Conservation (phyloP, 2,888 invertebrate species). For the Mimas tiliae region DNA sequence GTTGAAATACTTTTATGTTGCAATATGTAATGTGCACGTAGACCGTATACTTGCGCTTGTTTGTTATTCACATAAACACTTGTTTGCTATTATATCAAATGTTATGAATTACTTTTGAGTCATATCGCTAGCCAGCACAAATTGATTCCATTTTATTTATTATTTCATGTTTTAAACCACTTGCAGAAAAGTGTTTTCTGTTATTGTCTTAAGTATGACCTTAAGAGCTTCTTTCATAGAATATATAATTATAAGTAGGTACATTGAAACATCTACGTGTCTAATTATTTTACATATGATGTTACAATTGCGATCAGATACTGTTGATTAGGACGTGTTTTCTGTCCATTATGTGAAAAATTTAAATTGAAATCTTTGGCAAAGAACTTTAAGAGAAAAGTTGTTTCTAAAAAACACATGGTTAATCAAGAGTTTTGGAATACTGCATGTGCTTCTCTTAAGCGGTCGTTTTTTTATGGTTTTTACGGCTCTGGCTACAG, state of each 20-base stretch:
- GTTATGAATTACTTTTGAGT: constrained; percentile 28
- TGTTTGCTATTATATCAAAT: not conserved
- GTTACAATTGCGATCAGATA: constrained; percentile 19
- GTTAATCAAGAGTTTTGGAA: too few relatives aligned
- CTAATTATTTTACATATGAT: not conserved
- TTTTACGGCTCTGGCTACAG: too few relatives aligned
- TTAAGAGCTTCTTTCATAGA: constrained; percentile 45
- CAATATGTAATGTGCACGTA: not conserved
- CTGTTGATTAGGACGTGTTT: not conserved
- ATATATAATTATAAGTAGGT: constrained; percentile 31
- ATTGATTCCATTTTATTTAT: constrained; percentile 52
- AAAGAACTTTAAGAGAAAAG: too few relatives aligned
- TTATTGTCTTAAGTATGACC: constrained; percentile 38
- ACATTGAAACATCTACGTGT: constrained; percentile 7
- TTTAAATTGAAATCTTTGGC: too few relatives aligned
- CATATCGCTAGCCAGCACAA: constrained; percentile 39
- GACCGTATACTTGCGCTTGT: too few relatives aligned
- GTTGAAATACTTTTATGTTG: not conserved
- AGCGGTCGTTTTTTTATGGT: too few relatives aligned
- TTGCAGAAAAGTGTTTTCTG: constrained; percentile 44
- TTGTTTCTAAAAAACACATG: too few relatives aligned
- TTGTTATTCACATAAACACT: not conserved
- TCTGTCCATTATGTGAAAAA: not conserved
- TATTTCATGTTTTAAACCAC: constrained; percentile 47
- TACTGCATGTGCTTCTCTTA: too few relatives aligned